Conservation (phyloP, 2,113 vertebrate species). For the Daubentonia madagascariensis region DNA sequence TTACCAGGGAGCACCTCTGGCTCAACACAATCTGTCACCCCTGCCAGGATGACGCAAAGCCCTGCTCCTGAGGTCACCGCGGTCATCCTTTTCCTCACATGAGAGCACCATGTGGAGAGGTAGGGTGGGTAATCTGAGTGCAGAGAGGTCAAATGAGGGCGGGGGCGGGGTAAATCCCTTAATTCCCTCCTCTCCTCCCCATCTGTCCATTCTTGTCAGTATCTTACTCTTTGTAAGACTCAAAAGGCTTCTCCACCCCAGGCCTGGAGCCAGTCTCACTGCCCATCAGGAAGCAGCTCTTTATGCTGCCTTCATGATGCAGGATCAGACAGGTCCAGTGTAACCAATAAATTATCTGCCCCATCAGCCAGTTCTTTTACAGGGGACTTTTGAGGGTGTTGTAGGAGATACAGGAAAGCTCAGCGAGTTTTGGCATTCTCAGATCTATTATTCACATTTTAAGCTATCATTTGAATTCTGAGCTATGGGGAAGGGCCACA, state of each 20-base stretch:
- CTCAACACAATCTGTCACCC: neutral
- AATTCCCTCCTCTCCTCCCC: constrained; percentile 2
- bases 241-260: neutral
- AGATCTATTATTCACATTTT: neutral
- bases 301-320: neutral
- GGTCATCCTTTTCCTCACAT: neutral
- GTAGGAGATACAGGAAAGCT: neutral
- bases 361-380: neutral
- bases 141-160: constrained; percentile 17
- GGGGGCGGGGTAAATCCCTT: constrained; percentile 47
- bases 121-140: constrained; percentile 17
- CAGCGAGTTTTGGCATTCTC: neutral
- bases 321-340: neutral
- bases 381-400: neutral
- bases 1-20: neutral
- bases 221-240: neutral
- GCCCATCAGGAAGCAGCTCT: neutral
- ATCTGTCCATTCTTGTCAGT: neutral
- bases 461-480: neutral
- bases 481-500: neutral
- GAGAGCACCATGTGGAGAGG: neutral
- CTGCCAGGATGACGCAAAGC: neutral
- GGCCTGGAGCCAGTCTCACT: neutral
- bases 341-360: neutral
- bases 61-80: neutral